Evolutionary conservation across 2,797 vertebrate genomes (phyloP).

Genomic region (Acanthurus leucopareius): DNA sequence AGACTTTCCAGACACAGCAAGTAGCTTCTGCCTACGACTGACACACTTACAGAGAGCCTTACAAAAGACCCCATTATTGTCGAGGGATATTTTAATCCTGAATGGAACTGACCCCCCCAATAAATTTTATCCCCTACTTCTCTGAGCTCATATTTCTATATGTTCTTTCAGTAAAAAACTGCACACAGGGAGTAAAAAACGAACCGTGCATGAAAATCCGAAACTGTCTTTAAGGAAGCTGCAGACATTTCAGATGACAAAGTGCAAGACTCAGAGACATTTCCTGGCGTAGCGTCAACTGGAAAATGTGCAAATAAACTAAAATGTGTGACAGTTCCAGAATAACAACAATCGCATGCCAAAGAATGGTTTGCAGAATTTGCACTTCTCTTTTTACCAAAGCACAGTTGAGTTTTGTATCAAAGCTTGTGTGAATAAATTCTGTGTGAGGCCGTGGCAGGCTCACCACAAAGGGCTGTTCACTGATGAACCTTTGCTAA

Average conservation of each 20-base stretch:
- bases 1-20: slow-evolving; percentile 26
- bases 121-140: slow-evolving; percentile 33
- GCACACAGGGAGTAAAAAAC: neutral
- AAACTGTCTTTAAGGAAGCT: neutral
- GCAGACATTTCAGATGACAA: slow-evolving; percentile 1
- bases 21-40: slow-evolving; percentile 26
- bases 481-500: slow-evolving; percentile 83
- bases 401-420: slow-evolving; percentile 60
- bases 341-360: slow-evolving; percentile 55
- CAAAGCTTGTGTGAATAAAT: slow-evolving; percentile 75
- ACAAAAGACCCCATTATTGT: slow-evolving; percentile 49
- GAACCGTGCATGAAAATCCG: neutral
- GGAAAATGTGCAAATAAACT: slow-evolving; percentile 53
- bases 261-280: slow-evolving; percentile 21
- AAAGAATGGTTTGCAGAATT: slow-evolving; percentile 64
- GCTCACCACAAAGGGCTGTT: slow-evolving; percentile 76
- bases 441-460: slow-evolving; percentile 66
- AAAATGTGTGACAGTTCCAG: slow-evolving; percentile 57
- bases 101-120: slow-evolving; percentile 23
- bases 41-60: slow-evolving; percentile 34
- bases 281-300: neutral
- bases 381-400: slow-evolving; percentile 64
- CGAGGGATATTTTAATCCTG: slow-evolving; percentile 40
- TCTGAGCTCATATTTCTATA: slow-evolving; percentile 36
- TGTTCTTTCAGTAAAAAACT: slow-evolving; percentile 5